Conservation (phyloP, 2,797 vertebrate genomes). For the Nannoperca obscura region DNA sequence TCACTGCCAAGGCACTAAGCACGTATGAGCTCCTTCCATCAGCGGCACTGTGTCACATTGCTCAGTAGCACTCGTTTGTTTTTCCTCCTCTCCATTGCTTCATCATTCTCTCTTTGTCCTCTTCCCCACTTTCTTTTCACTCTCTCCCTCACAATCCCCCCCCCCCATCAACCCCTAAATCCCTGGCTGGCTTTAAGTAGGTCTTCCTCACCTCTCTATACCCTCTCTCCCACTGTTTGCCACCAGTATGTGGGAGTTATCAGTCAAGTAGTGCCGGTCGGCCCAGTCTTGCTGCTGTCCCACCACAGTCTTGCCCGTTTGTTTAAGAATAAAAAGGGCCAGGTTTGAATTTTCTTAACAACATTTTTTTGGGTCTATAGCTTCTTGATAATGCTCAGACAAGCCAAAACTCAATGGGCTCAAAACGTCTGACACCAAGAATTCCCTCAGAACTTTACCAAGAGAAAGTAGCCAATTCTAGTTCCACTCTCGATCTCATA, state of each 20-base stretch:
- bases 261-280: conserved; percentile 18
- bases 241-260: conserved; percentile 19
- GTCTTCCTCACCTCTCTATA: conserved; percentile 18
- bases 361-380: background rate
- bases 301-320: conserved; percentile 1
- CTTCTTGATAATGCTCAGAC: background rate
- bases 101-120: conserved; percentile 26
- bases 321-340: conserved; percentile 47
- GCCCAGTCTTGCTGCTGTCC: background rate
- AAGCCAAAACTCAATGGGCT: background rate
- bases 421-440: background rate
- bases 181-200: conserved; percentile 17
- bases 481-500: conserved; percentile 1
- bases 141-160: background rate
- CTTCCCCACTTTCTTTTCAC: conserved; percentile 1
- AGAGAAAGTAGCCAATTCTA: background rate
- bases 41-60: conserved; percentile 50
- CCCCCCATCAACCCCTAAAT: background rate
- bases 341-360: conserved; percentile 60
- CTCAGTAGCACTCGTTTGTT: conserved; percentile 46
- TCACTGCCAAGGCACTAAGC: conserved; percentile 52
- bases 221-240: conserved; percentile 22
- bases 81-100: conserved; percentile 19
- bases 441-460: background rate
- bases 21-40: conserved; percentile 58